phyloP scores from a whole-genome alignment of 2,113 vertebrate species.

The Mobula birostris region DNA sequence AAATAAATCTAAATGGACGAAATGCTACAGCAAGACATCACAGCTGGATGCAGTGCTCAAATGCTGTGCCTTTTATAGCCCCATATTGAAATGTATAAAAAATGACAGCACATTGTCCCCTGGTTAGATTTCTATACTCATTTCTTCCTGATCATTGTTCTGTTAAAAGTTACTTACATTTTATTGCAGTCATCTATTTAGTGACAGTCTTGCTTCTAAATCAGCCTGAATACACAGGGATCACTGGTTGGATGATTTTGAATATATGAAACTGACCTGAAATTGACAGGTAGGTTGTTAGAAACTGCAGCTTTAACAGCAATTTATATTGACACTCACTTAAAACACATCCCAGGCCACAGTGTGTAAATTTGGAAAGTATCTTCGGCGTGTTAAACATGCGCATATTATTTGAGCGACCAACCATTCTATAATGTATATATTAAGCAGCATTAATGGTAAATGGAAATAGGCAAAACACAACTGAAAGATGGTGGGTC shows the following conservation, averaged over 20 bases:
- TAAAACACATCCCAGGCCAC: conserved; percentile 26
- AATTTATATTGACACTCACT: conserved; percentile 34
- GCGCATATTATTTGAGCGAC: not conserved
- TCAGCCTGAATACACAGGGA: conserved; percentile 36
- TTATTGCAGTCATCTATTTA: conserved; percentile 38
- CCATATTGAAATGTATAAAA: conserved; percentile 31
- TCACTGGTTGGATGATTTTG: conserved; percentile 33
- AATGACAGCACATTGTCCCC: conserved; percentile 29
- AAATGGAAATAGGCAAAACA: not conserved
- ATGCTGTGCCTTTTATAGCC: conserved; percentile 29
- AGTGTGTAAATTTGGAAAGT: conserved; percentile 29
- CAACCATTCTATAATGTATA: conserved; percentile 23
- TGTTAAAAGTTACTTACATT: conserved; percentile 38
- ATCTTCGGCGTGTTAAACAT: conserved; percentile 23
- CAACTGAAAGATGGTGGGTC: not conserved
- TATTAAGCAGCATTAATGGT: not conserved
- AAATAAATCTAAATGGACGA: conserved; percentile 31
- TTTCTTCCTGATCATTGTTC: conserved; percentile 38
- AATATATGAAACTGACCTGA: conserved; percentile 37
- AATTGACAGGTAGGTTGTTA: conserved; percentile 38
- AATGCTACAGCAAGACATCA: not conserved
- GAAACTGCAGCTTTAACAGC: conserved; percentile 34
- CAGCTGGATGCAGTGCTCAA: conserved; percentile 24
- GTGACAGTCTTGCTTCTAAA: conserved; percentile 36
- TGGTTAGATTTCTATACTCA: conserved; percentile 33